Evolutionary conservation across 1,140 invertebrate genomes (phyloP).

Genomic region (Metaphire vulgaris): DNA sequence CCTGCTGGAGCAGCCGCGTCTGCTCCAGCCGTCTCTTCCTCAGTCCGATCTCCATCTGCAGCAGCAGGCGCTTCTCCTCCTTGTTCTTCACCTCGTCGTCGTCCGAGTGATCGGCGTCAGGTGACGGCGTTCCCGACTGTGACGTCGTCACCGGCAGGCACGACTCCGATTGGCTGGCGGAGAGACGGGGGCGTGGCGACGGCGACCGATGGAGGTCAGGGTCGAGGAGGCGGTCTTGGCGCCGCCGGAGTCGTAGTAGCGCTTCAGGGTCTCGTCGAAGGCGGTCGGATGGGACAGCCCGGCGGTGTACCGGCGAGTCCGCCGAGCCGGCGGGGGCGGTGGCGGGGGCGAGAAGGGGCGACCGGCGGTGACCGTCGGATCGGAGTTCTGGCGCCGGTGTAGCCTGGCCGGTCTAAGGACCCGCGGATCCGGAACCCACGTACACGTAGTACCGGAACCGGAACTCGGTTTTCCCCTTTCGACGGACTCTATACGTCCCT

Average conservation of each 20-base stretch:
- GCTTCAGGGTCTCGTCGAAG: neutral
- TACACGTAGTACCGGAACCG: slow-evolving; percentile 18
- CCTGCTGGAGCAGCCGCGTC: slow-evolving; percentile 58
- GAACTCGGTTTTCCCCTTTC: slow-evolving; percentile 42
- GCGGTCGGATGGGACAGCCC: neutral
- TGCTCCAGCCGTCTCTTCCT: slow-evolving; percentile 60
- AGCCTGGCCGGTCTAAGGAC: slow-evolving; percentile 44
- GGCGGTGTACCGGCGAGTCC: slow-evolving; percentile 6
- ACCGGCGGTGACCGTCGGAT: slow-evolving; percentile 49
- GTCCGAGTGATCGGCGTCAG: slow-evolving; percentile 56
- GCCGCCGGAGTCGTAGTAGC: slow-evolving; percentile 6
- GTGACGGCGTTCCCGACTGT: slow-evolving; percentile 52
- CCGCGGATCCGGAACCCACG: too few species aligned
- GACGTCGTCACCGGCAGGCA: slow-evolving; percentile 17
- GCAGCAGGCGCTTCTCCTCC: slow-evolving; percentile 36
- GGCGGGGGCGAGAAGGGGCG: slow-evolving; percentile 57
- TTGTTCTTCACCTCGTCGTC: slow-evolving; percentile 49
- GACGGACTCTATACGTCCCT: slow-evolving; percentile 42
- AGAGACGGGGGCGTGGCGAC: slow-evolving; percentile 9
- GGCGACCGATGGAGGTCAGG: neutral
- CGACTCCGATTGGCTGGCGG: slow-evolving; percentile 26
- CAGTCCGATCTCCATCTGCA: slow-evolving; percentile 62
- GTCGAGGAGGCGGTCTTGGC: slow-evolving; percentile 21
- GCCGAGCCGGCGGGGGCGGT: neutral
- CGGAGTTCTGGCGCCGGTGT: slow-evolving; percentile 48